phyloP scores from a whole-genome alignment of 2,113 vertebrate genomes.

The Nyctereutes procyonoides region DNA sequence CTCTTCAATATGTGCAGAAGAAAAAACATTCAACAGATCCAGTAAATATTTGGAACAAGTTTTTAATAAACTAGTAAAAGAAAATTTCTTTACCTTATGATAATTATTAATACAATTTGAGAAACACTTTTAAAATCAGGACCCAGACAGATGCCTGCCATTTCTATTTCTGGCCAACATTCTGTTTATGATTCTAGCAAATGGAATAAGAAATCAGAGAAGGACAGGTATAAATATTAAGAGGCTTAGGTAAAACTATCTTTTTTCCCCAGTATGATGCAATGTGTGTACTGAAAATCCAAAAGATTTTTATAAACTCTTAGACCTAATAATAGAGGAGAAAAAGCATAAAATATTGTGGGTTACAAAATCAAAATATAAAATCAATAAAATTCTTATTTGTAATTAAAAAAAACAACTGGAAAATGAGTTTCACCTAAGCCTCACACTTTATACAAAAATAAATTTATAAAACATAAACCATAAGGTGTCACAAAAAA shows the following conservation, averaged over 20 bases:
- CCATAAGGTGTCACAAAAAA: not conserved
- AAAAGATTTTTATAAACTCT: not conserved
- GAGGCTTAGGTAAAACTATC: not conserved
- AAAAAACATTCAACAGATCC: not conserved
- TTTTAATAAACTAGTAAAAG: not conserved
- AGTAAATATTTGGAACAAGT: not conserved
- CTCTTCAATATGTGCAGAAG: not conserved
- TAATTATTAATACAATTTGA: not conserved
- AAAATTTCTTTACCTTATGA: not conserved
- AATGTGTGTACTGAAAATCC: not conserved
- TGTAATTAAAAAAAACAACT: not conserved
- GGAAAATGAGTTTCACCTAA: not conserved
- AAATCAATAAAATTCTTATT: not conserved
- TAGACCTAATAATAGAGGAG: not conserved
- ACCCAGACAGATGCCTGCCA: not conserved
- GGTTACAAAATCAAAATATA: not conserved
- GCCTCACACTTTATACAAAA: not conserved
- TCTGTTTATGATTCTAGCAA: not conserved
- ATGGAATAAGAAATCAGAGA: not conserved
- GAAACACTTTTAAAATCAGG: slow-evolving; percentile 13
- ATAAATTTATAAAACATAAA: not conserved
- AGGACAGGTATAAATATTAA: not conserved
- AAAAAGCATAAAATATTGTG: not conserved
- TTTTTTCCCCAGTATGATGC: not conserved
- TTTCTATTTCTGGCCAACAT: not conserved